Evolutionary conservation across 2,888 invertebrate genomes (phyloP).

Genomic region (Leuctra nigra): DNA sequence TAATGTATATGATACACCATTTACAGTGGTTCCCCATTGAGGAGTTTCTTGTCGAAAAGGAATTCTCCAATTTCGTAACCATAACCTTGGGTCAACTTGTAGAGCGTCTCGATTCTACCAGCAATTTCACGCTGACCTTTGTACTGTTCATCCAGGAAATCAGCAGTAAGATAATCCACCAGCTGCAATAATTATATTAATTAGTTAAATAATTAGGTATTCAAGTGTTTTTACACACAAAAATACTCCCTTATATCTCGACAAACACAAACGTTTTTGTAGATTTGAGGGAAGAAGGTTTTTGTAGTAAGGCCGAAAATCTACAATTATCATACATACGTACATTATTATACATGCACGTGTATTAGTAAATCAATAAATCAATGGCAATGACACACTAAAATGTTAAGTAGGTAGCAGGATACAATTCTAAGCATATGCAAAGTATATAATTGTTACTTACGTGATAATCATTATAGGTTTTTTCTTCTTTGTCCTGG

Average conservation of each 20-base stretch:
- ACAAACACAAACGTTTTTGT: too few relatives aligned
- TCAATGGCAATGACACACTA: not conserved
- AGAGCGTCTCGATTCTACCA: slow-evolving; percentile 69
- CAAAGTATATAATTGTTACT: slow-evolving; percentile 38
- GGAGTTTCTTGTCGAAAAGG: slow-evolving; percentile 74
- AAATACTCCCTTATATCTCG: too few relatives aligned
- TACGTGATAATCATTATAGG: slow-evolving; percentile 76
- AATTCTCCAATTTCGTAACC: slow-evolving; percentile 74
- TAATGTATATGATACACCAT: not conserved
- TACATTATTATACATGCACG: too few relatives aligned
- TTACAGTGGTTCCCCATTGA: slow-evolving; percentile 18
- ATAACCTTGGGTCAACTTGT: slow-evolving; percentile 63
- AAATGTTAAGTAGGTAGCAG: not conserved
- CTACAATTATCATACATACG: too few relatives aligned
- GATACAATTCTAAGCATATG: too few relatives aligned
- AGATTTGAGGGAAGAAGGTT: too few relatives aligned
- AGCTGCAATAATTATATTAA: too few relatives aligned
- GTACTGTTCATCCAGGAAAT: slow-evolving; percentile 79
- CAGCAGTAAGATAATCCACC: slow-evolving; percentile 66
- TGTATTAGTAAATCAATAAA: too few relatives aligned
- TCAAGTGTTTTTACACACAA: too few relatives aligned
- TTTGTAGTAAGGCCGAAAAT: too few relatives aligned
- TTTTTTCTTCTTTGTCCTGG: slow-evolving; percentile 33
- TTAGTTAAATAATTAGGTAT: too few relatives aligned
- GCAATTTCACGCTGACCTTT: slow-evolving; percentile 78